Base-by-base conservation (phyloP, 2,797 vertebrate species). In the Myripristis murdjan region DNA sequence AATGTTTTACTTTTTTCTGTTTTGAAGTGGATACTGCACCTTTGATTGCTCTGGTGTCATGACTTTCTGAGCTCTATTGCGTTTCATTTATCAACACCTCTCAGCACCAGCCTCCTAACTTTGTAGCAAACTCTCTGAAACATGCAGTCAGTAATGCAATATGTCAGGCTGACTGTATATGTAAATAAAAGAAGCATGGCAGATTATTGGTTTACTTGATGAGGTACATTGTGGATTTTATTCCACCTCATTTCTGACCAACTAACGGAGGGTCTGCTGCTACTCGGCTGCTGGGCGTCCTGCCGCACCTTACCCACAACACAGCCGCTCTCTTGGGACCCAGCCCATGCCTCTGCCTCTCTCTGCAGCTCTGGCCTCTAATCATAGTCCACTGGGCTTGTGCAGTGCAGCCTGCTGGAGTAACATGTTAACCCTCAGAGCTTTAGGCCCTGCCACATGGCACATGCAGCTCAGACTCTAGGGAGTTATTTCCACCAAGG, bases 241-340 rank as follows among this genome's bases (percentile, higher is more conserved):
- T 63, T 81, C 64, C 46, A 24, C 63, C 67, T 56, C 64, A 66
- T 77, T 56, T 69, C 56, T 67, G 68, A 58, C 77, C 79, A 77
- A 84, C 73, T 84, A 84, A 88, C 78, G 75, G 64, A 79, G 78
- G 79, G 73, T 75, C 84, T 79, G 62, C 58, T 59, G 37, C n/a
- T 68, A 73, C 73, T 60, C 69, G 84, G 68, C 47, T 77, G 64
- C 78, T 77, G 71, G 85, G 76, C 77, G 64, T 84, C 84, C 67
- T 81, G 82, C 85, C 71, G 70, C 73, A 87, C 82, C 77, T 87
- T 70, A 57, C 78, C 90, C 91, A 89, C 89, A 92, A 89, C 73
- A 87, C 79, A 85, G 64, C 73, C 72, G 23, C 71, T 71, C 53
- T 68, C 80, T 73, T 24, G 39, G 63, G 83, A 81, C 83, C 87